Evolutionary conservation across 2,797 vertebrate species (phyloP).

Genomic region (Synaphobranchus kaupii): DNA sequence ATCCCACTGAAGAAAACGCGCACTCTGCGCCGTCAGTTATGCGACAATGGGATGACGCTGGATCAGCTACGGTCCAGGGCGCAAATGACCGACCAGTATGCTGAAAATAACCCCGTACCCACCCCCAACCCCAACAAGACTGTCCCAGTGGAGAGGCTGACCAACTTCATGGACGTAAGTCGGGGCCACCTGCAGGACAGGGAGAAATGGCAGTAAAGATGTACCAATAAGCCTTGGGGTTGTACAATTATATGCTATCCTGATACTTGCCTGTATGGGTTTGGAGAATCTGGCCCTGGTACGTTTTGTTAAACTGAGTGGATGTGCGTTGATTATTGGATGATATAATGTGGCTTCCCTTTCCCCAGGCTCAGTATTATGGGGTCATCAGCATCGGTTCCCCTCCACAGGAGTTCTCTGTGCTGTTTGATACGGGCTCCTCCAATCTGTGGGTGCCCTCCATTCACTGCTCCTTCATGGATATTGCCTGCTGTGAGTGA

Average conservation of each 20-base stretch:
- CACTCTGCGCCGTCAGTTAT: conserved; percentile 61
- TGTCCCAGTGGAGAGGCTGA: conserved; percentile 73
- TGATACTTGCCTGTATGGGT: not conserved
- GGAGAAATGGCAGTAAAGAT: not conserved
- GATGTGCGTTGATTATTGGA: not conserved
- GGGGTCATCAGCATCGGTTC: conserved; percentile 74
- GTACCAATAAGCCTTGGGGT: not conserved
- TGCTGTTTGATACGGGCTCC: conserved; percentile 81
- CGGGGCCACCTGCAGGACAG: not conserved
- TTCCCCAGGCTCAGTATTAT: conserved; percentile 72
- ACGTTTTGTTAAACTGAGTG: too few species aligned
- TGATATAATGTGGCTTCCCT: not conserved
- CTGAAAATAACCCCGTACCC: not conserved
- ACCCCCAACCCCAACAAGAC: conserved; percentile 11
- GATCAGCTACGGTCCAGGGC: conserved; percentile 61
- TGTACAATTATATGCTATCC: not conserved
- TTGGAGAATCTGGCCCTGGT: not conserved
- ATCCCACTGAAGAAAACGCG: conserved; percentile 75
- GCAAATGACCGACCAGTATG: not conserved
- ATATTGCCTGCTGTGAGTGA: conserved; percentile 78
- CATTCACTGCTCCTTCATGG: conserved; percentile 71
- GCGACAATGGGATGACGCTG: conserved; percentile 63
- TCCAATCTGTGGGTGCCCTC: conserved; percentile 84
- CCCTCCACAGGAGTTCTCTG: conserved; percentile 74
- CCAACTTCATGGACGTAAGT: conserved; percentile 83